Evolutionary conservation across 2,888 invertebrate species (phyloP).

Genomic region (Idaea biselata): DNA sequence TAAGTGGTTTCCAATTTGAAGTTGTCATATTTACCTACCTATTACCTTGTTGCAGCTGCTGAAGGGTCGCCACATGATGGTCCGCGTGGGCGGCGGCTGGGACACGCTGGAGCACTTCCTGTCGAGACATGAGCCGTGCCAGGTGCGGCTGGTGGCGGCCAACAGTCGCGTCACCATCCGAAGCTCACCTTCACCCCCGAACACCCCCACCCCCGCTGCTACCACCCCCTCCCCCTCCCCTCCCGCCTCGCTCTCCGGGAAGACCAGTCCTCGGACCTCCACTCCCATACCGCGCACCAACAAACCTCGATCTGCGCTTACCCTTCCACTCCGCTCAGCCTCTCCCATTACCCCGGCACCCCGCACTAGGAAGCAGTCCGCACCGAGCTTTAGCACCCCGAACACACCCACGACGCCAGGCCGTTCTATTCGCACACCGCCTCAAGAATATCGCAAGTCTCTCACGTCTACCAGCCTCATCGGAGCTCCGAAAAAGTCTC

Average conservation of each 20-base stretch:
- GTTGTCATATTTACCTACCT: background rate
- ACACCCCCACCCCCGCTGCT: conserved; percentile 30
- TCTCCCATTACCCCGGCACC: conserved; percentile 35
- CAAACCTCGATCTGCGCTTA: conserved; percentile 44
- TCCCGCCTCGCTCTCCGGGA: conserved; percentile 17
- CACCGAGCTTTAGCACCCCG: conserved; percentile 67
- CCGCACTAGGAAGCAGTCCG: conserved; percentile 63
- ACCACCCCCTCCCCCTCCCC: conserved; percentile 13
- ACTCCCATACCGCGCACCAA: conserved; percentile 47
- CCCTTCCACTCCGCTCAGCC: conserved; percentile 54
- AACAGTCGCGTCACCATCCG: conserved; percentile 35
- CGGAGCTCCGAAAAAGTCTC: conserved; percentile 63
- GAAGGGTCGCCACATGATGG: conserved; percentile 97
- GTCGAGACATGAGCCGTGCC: conserved; percentile 92
- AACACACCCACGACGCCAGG: conserved; percentile 50
- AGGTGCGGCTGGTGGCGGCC: conserved; percentile 82
- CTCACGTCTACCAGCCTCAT: conserved; percentile 44
- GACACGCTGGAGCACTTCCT: conserved; percentile 96
- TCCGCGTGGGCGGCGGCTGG: conserved; percentile 96
- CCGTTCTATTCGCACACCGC: conserved; percentile 54
- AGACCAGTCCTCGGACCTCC: conserved; percentile 39
- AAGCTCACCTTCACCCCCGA: conserved; percentile 28
- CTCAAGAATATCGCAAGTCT: conserved; percentile 53
- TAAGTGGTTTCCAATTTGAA: background rate
- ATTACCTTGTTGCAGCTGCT: conserved; percentile 82